phyloP scores from a whole-genome alignment of 2,797 vertebrate genomes.

The Peromyscus eremicus region DNA sequence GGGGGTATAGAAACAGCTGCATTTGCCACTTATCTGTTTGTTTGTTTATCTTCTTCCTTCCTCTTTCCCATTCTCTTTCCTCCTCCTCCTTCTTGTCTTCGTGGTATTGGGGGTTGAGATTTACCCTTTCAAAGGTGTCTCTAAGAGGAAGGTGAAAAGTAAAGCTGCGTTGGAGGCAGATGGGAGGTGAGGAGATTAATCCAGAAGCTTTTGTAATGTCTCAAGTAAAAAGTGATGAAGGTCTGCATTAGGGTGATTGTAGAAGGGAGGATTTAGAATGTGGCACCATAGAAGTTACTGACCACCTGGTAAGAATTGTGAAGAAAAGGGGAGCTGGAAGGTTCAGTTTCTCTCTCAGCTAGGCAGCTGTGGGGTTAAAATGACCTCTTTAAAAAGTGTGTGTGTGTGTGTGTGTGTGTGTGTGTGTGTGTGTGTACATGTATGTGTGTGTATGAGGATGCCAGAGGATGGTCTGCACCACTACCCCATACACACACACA shows the following conservation, averaged over 20 bases:
- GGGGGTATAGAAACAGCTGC: neutral
- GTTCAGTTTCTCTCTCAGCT: neutral
- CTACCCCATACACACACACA: too few species aligned
- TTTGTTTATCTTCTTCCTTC: neutral
- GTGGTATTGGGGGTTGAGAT: neutral
- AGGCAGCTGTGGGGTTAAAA: neutral
- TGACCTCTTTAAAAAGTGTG: neutral
- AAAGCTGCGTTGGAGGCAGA: neutral
- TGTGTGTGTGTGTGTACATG: neutral
- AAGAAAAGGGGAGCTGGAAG: neutral
- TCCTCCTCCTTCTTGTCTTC: neutral
- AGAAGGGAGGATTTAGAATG: neutral
- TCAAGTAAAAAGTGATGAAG: neutral
- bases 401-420: neutral
- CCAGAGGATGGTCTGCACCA: neutral
- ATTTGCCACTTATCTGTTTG: neutral
- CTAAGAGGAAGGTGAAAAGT: neutral
- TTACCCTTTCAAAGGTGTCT: slow-evolving; percentile 5
- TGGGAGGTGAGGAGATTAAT: neutral
- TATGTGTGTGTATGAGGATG: neutral
- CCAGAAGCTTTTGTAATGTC: neutral
- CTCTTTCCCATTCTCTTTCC: neutral
- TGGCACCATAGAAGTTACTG: neutral
- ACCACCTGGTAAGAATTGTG: neutral
- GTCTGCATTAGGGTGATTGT: neutral